phyloP scores from a whole-genome alignment of 2,888 invertebrate genomes.

The Nephrocerus scutellatus region DNA sequence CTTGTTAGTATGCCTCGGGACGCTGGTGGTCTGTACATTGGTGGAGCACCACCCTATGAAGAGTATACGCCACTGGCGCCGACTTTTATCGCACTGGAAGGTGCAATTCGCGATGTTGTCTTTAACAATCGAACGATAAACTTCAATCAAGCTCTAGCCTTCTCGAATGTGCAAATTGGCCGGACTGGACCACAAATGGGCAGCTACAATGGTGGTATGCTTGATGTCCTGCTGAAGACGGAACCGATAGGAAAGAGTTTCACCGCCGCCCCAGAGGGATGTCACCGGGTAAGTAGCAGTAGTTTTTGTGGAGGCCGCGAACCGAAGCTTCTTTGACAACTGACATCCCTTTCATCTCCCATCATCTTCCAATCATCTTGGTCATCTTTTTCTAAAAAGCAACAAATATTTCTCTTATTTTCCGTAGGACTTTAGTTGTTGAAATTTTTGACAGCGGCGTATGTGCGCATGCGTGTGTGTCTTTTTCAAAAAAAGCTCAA shows the following conservation, averaged over 20 bases:
- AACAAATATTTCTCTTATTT: too few relatives aligned
- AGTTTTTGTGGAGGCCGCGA: slow-evolving; percentile 1
- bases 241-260: slow-evolving; percentile 48
- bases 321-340: neutral
- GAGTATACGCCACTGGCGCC: slow-evolving; percentile 54
- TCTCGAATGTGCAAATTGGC: slow-evolving; percentile 63
- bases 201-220: slow-evolving; percentile 42
- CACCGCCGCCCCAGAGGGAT: slow-evolving; percentile 51
- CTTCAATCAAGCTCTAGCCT: slow-evolving; percentile 58
- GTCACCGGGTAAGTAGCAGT: slow-evolving; percentile 51
- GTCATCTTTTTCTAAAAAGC: neutral
- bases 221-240: slow-evolving; percentile 50
- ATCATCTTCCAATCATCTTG: slow-evolving; percentile 2
- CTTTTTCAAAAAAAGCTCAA: too few relatives aligned
- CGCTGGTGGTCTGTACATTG: slow-evolving; percentile 65
- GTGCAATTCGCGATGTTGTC: slow-evolving; percentile 77
- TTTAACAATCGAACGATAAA: slow-evolving; percentile 64
- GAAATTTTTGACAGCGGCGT: too few relatives aligned
- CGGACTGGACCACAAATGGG: slow-evolving; percentile 53
- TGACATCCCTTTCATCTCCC: neutral
- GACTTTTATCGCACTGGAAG: slow-evolving; percentile 58
- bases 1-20: slow-evolving; percentile 53
- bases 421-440: too few relatives aligned
- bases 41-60: slow-evolving; percentile 59
- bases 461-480: too few relatives aligned